Evolutionary conservation across 92 coral and sea anemone genomes (phyloP), one percentile per base, ranked within the genome.

Genomic region (Blastomussa wellsi): DNA sequence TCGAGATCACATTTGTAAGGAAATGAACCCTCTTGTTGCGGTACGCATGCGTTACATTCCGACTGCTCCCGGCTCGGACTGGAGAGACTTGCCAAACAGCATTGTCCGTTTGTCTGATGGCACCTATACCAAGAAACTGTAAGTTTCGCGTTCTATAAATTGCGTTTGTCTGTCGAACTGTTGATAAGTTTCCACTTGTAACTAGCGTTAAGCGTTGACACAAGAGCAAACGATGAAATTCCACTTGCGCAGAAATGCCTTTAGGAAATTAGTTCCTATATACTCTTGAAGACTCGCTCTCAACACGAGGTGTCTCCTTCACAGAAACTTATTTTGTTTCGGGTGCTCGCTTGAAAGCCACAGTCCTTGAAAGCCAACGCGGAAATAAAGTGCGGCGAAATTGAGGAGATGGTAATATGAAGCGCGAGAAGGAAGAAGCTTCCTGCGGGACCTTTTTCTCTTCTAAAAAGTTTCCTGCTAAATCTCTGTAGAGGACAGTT

Each of bases 21-120:
- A 96, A 80, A 96, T 96, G 99, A 92, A 93, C 66, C 90, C 99
- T 41, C 79, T 96, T 48, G 99, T 96, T 12, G 97, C 92, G 53
- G 97, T 90, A 31, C 95, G 99, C 77, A 96, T 96, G 93, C 93
- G 93, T 35, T 86, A 93, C 85, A 96, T 96, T 71, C 99, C 99
- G 35, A 87, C 89, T 31, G 93, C 94, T 48, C 99, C 98, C 29
- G 99, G 99, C 31, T 96, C 99, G 14, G 99, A 96, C 78, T 96
- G 99, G 99, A 92, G 99, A 82, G 99, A 96, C 77, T 76, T 96
- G 67, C 99, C 99, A 0, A 96, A 96, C 66, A 93, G 82, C 31
- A 85, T 75, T 14, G 94, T 95, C 28, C 92, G 91, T 55, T 91
- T 96, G 17, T 39, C 91, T 7, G 99, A 95, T 81, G 97, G 98